Base-by-base conservation (phyloP, 2,113 vertebrate species). In the Oplegnathus fasciatus region DNA sequence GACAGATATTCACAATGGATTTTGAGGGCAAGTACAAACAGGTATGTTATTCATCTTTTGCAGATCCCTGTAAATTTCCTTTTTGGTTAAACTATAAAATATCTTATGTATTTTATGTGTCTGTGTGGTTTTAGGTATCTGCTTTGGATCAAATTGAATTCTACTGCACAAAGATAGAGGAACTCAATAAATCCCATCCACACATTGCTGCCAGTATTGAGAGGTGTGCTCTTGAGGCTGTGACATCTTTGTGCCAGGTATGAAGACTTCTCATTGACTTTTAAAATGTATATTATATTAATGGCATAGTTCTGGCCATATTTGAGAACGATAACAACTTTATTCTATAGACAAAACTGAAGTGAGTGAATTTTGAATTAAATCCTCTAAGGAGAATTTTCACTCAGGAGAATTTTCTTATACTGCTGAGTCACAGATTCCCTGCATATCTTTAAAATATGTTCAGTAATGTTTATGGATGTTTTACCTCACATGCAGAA, bases 221-320 rank as follows among this genome's bases (percentile, higher is more conserved):
- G 84, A 95, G 44, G 4, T 98, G 98, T 90, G 97, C 96, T 76
- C 92, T 95, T 0, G 96, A 98, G 66, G 97, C 98, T 5, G 97
- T 98, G 1, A 90, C 93, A 67, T 76, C 9, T 0, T 92, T 97
- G 70, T 97, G 96, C 85, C 97, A 98, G 97, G 98, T 99, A 95
- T 62, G 9, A 65, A 30, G 5, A 57, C 6, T 57, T 79, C 9
- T 65, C 2, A 46, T 55, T 77, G 0, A 28, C 4, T 50, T 70
- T 69, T 6, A 50, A 54, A 40, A 64, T 66, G 3, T 54, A 32
- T 17, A 30, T n/a, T 34, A 3, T 4, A 28, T 72, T 17, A 22
- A 0, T 67, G 5, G 11, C 24, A 34, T 15, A 28, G 4, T 9
- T 37, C 1, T 70, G 1, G 3, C 1, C 3, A 37, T 61, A 30